These are phyloP conservation scores for Graptemys geographica DNA, from an alignment of 2,797 vertebrate genomes.

Conservation along the genomic window DNA sequence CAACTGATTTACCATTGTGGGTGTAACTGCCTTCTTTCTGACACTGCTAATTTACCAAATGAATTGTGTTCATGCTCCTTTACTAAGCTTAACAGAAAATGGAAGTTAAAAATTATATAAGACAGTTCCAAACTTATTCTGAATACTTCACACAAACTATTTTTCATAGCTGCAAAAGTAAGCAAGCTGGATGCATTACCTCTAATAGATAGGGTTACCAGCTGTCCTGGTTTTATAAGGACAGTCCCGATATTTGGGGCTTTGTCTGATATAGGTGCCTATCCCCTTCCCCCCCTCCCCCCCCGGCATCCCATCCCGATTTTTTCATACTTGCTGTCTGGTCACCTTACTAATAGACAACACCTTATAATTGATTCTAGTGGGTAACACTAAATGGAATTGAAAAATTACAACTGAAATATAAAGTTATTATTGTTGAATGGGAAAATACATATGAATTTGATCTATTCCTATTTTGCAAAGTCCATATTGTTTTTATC, in stretches of 20 bases:
- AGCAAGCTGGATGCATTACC: not conserved
- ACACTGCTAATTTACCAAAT: conserved; percentile 54
- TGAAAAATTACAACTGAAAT: not conserved
- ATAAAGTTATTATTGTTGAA: not conserved
- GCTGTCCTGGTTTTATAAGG: too few relatives aligned
- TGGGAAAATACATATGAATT: not conserved
- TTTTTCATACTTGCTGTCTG: too few relatives aligned
- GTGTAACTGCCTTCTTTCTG: conserved; percentile 60
- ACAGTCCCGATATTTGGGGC: too few relatives aligned
- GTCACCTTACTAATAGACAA: not conserved
- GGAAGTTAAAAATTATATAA: conserved; percentile 53
- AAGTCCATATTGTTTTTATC: not conserved
- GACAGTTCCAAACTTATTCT: conserved; percentile 21
- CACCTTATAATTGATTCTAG: not conserved
- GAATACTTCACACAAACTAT: not conserved
- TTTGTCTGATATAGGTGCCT: too few relatives aligned
- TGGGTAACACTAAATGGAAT: not conserved
- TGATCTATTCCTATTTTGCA: not conserved
- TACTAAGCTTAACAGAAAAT: conserved; percentile 39
- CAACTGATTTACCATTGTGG: conserved; percentile 60
- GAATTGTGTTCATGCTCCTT: conserved; percentile 50
- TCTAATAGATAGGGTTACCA: not conserved
- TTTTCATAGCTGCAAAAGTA: not conserved
- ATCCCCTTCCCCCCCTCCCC: too few relatives aligned
- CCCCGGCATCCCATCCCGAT: too few relatives aligned